phyloP scores from a whole-genome alignment of 2,888 invertebrate species.

The Chrysolina oricalcia region DNA sequence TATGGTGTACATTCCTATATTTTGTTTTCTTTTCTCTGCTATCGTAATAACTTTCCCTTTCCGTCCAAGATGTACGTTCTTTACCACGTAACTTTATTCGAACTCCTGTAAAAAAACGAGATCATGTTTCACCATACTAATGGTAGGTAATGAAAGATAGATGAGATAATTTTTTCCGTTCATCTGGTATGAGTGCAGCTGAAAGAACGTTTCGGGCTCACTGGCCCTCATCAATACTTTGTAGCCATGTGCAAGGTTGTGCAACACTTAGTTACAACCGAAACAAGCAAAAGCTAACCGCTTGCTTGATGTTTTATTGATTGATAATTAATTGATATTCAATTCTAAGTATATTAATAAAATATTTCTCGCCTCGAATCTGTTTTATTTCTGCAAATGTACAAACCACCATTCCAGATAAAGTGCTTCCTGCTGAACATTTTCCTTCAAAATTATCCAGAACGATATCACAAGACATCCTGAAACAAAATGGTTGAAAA shows the following conservation, averaged over 20 bases:
- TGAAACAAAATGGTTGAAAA: not conserved
- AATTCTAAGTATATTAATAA: not conserved
- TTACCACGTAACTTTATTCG: slow-evolving; percentile 48
- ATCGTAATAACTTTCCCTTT: slow-evolving; percentile 49
- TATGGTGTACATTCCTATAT: slow-evolving; percentile 40
- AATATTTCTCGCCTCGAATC: slow-evolving; percentile 46
- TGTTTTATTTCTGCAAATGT: slow-evolving; percentile 41
- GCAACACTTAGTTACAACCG: too few relatives aligned
- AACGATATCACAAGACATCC: slow-evolving; percentile 25
- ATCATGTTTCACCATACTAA: not conserved
- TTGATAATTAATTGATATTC: too few relatives aligned
- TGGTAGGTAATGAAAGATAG: too few relatives aligned
- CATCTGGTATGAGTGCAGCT: too few relatives aligned
- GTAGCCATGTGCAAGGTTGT: too few relatives aligned
- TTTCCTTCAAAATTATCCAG: slow-evolving; percentile 26
- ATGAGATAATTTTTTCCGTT: too few relatives aligned
- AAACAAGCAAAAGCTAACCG: too few relatives aligned
- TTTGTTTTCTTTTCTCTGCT: slow-evolving; percentile 29
- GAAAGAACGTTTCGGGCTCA: too few relatives aligned
- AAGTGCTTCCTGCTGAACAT: slow-evolving; percentile 39
- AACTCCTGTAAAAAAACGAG: slow-evolving; percentile 47
- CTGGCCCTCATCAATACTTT: too few relatives aligned
- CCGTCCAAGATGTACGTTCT: slow-evolving; percentile 56
- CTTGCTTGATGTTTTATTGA: too few relatives aligned
- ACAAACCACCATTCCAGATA: slow-evolving; percentile 49